These are phyloP conservation scores for Hydrochoerus hydrochaeris DNA, from an alignment of 2,113 vertebrate genomes.

Conservation along the genomic window DNA sequence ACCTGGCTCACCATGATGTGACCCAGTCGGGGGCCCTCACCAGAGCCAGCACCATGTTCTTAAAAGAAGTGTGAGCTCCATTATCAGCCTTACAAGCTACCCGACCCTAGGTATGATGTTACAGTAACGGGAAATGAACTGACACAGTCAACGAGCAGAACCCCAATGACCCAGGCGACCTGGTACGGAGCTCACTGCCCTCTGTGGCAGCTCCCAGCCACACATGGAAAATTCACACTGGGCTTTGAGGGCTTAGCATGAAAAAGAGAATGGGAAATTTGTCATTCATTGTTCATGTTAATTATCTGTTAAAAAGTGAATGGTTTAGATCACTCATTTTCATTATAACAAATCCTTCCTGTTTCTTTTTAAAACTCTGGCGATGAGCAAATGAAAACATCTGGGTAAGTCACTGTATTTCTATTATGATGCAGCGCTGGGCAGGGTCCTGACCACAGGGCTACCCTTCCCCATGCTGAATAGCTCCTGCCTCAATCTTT, in stretches of 20 bases:
- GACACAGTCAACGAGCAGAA: neutral
- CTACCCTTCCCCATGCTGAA: fast-evolving
- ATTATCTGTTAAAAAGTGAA: neutral
- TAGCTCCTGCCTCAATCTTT: fast-evolving
- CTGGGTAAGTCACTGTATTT: neutral
- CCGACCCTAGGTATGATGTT: neutral
- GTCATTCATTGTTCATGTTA: too few species aligned
- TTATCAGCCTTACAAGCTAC: neutral
- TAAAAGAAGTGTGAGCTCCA: neutral
- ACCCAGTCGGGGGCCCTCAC: neutral
- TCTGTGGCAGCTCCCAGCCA: fast-evolving
- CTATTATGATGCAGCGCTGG: neutral
- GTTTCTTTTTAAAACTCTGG: neutral
- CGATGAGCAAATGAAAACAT: neutral
- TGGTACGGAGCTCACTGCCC: neutral
- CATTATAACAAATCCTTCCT: neutral
- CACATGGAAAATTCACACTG: fast-evolving
- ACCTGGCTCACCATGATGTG: neutral
- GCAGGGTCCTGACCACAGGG: fast-evolving
- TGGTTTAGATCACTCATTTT: neutral
- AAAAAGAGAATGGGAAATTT: neutral
- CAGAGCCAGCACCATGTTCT: neutral
- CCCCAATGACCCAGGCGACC: neutral
- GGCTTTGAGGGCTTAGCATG: neutral
- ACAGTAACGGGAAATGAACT: neutral